Base-by-base conservation (phyloP, 30 jellyfish, hydroid and myxozoan genomes). In the Aurelia coerulea region DNA sequence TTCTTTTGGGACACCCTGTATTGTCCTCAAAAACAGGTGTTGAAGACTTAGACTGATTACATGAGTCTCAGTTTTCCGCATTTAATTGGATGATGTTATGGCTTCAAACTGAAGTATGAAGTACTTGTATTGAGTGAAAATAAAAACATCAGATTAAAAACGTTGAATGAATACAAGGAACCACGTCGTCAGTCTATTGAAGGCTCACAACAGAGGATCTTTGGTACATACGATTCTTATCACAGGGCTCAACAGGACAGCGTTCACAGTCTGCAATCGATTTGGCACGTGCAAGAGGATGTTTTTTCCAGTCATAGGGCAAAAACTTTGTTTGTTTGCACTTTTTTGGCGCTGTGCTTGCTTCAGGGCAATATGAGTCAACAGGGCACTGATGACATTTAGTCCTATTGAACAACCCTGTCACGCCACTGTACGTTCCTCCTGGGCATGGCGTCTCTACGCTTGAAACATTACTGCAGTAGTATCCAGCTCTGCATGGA, bases 191-290 rank as follows among this genome's bases (percentile, higher is more conserved):
- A 23, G 29, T 23, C 29, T 23, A 46, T 6, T 9, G 8, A 46
- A 46, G 11, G 56, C 56, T 46, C 15, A 46, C 12, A 46, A 46
- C 56, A 46, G 56, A 46, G 8, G 56, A 4, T 7, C 56, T 46
- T 0, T 46, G 56, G 14, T 46, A 23, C 78, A 18, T 59, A 77
- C 87, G 60, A 32, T 60, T 14, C 41, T 77, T 62, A 17, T 77
- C 87, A 35, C 87, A 77, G 23, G 87, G 77, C 8, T 56, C 79
- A 46, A 77, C 87, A 16, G 87, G 87, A 51, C 87, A 77, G 29
- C 29, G 35, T n/a, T 35, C 42, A 65, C 87, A 77, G 14, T 77
- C 68, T 6, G 3, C 52, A 10, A 9, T 46, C 11, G 9, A 5
- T 2, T 37, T 37, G 29, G 78, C 66, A 19, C 79, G 67, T n/a